Evolutionary conservation across 2,113 vertebrate genomes (phyloP), one percentile per base, ranked within the genome.

Genomic region (Dermatemys mawii): DNA sequence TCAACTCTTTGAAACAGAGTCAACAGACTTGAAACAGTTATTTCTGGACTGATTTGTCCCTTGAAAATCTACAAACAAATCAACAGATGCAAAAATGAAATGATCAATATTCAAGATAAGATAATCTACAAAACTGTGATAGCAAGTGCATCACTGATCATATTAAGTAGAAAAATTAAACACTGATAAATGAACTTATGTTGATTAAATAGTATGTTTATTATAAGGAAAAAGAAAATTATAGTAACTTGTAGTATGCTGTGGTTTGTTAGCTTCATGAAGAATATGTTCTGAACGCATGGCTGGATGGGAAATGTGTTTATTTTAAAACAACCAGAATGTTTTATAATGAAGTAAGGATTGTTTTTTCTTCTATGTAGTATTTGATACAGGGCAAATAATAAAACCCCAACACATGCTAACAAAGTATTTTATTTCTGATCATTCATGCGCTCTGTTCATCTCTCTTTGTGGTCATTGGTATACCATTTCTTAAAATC

Each of bases 1-100:
- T 99, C 98, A 57, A 91, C 97, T 97, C 97, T 98, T 87, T 97
- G 96, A 92, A 99, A 98, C 91, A 99, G 97, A 12, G 96, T 96
- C 92, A 99, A 95, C 82, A 99, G 97, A 97, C 94, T 96, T 5
- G 97, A 98, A 78, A 98, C 92, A 0, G 95, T 92, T 35, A 97
- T 97, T 94, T 99, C 99, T 26, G 97, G 92, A 92, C 97, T 98
- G 63, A 99, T 86, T 41, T 94, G 95, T 3, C 98, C 93, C 16
- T 97, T 73, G 83, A 98, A 97, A 90, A 95, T 89, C 99, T 99
- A 97, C 41, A 89, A 11, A 73, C 4, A 14, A 88, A 94, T 32
- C 3, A 93, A 79, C 29, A 54, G 67, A 92, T 86, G 55, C 79
- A 86, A 3, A 26, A 92, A 91, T 60, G 1, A 76, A 90, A 57